Evolutionary conservation across 2,113 vertebrate genomes (phyloP).

Genomic region (Indicator maculatus): DNA sequence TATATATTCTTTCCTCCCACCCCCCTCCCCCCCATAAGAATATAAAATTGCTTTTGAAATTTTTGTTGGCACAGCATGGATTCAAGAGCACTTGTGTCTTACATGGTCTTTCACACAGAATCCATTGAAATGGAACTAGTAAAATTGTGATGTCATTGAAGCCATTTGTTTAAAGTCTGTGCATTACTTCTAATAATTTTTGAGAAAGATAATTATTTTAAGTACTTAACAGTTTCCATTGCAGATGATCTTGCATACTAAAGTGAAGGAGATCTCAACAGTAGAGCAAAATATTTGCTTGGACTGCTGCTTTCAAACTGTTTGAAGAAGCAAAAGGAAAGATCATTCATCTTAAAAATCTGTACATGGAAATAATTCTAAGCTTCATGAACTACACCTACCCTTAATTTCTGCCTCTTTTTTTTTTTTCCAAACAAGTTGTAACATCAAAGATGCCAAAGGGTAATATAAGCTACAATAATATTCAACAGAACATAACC

Average conservation of each 20-base stretch:
- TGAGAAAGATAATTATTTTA: background rate
- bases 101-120: constrained; percentile 42
- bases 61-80: background rate
- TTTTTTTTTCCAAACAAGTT: constrained; percentile 59
- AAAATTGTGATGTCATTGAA: constrained; percentile 19
- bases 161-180: constrained; percentile 18
- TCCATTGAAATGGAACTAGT: constrained; percentile 28
- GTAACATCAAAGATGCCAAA: constrained; percentile 85
- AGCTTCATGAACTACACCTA: constrained; percentile 47
- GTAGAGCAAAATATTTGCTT: constrained; percentile 46
- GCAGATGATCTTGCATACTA: constrained; percentile 36
- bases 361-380: constrained; percentile 57
- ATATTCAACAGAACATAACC: constrained; percentile 78
- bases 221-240: constrained; percentile 49
- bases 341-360: constrained; percentile 40
- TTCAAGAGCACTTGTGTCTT: constrained; percentile 8
- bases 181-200: background rate
- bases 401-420: constrained; percentile 59
- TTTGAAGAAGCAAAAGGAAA: constrained; percentile 53
- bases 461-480: constrained; percentile 80
- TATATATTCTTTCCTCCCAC: too few relatives aligned
- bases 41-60: constrained; percentile 43
- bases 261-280: constrained; percentile 15
- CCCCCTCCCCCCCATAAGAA: background rate
- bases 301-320: constrained; percentile 48